These are phyloP conservation scores for Drosophila busckii DNA, from an alignment of 1,140 invertebrate genomes.

Conservation along the genomic window DNA sequence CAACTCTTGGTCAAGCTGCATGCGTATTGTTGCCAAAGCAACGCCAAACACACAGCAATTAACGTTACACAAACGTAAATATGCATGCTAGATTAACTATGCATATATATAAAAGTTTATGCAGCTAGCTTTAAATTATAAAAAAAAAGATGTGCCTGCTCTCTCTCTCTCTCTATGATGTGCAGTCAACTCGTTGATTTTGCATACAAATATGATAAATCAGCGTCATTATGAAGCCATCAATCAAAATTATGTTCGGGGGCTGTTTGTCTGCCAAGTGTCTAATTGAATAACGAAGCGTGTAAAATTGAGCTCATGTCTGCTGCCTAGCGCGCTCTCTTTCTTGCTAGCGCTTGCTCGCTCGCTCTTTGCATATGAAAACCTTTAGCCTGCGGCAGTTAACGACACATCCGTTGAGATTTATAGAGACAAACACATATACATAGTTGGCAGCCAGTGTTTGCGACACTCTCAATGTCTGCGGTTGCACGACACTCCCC, in stretches of 20 bases:
- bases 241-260: slow-evolving; percentile 74
- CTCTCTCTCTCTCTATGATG: slow-evolving; percentile 12
- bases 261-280: slow-evolving; percentile 48
- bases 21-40: slow-evolving; percentile 50
- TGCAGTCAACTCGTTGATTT: slow-evolving; percentile 37
- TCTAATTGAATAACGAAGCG: slow-evolving; percentile 78
- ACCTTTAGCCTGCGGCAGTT: slow-evolving; percentile 51
- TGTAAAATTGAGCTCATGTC: slow-evolving; percentile 63
- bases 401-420: slow-evolving; percentile 68
- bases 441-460: not conserved
- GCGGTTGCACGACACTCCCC: slow-evolving; percentile 28
- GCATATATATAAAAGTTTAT: not conserved
- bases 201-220: slow-evolving; percentile 77
- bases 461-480: slow-evolving; percentile 58
- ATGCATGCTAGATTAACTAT: not conserved
- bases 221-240: slow-evolving; percentile 74
- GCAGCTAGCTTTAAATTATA: slow-evolving; percentile 25
- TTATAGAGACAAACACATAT: slow-evolving; percentile 45
- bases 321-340: slow-evolving; percentile 1
- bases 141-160: too few species aligned
- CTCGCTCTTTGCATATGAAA: slow-evolving; percentile 6
- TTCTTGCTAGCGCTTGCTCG: not conserved
- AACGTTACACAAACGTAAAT: slow-evolving; percentile 46
- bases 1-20: slow-evolving; percentile 42
- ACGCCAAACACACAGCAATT: too few species aligned